phyloP scores from a whole-genome alignment of 2,797 vertebrate species.

The Halcyon leucocephala region DNA sequence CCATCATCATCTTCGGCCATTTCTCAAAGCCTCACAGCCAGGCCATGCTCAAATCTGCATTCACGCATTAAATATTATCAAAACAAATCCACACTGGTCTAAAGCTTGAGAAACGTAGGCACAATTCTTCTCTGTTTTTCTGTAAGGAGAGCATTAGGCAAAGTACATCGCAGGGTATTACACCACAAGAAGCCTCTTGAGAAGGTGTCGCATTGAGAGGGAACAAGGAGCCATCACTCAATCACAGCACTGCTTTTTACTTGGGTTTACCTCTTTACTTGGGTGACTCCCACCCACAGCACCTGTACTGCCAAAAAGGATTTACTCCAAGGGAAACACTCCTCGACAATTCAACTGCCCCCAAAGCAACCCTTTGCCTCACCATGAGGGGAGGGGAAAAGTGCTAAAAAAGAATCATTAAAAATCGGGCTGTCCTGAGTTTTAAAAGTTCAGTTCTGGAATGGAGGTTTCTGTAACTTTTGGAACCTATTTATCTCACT shows the following conservation, averaged over 20 bases:
- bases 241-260: neutral
- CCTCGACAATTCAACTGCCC: rapidly evolving
- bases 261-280: neutral
- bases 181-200: constrained; percentile 64
- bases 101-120: neutral
- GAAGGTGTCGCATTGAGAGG: constrained; percentile 59
- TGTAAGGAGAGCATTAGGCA: constrained; percentile 56
- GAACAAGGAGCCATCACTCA: constrained; percentile 49
- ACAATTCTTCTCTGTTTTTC: constrained; percentile 61
- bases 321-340: neutral
- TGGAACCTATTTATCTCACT: no score
- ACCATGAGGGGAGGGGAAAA: rapidly evolving
- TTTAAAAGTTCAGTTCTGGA: no score
- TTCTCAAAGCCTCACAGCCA: neutral
- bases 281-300: neutral
- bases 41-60: constrained; percentile 44
- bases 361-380: neutral
- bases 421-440: no score
- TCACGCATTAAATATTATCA: constrained; percentile 24
- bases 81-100: neutral
- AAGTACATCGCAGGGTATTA: constrained; percentile 57
- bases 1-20: constrained; percentile 62
- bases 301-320: neutral
- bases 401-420: constrained; percentile 39
- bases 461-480: no score